A percentile compares a stretch with the other conserved stretches of the same genome.
These are phyloP conservation scores for Gandaritis pyraliata DNA, from an alignment of 2,888 invertebrate species.

Conservation along the genomic window DNA sequence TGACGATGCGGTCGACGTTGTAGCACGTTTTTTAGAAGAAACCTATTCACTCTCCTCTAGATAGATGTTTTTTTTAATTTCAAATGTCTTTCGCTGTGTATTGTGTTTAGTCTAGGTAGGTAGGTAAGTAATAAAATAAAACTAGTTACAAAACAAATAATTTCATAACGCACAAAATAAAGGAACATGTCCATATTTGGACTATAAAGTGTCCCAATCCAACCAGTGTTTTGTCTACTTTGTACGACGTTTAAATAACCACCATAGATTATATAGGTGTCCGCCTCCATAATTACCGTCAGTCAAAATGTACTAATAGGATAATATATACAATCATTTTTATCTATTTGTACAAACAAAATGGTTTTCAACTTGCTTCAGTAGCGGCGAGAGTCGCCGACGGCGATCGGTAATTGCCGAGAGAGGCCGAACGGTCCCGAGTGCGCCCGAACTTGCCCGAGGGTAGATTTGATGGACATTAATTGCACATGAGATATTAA, in stretches of 20 bases:
- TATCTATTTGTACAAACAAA: conserved; percentile 63
- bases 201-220: too few relatives aligned
- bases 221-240: background rate
- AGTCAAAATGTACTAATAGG: conserved; percentile 49
- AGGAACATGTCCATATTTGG: background rate
- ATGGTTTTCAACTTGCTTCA: conserved; percentile 53
- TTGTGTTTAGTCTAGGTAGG: too few relatives aligned
- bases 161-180: background rate
- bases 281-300: conserved; percentile 45
- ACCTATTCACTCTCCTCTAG: too few relatives aligned
- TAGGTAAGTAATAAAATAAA: too few relatives aligned
- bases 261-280: conserved; percentile 2
- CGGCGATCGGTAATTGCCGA: conserved; percentile 41
- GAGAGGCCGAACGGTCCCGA: conserved; percentile 53
- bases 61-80: too few relatives aligned
- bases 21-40: too few relatives aligned
- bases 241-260: conserved; percentile 4
- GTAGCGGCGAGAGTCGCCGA: conserved; percentile 53
- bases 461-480: conserved; percentile 66
- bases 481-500: conserved; percentile 65
- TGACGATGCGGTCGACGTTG: too few relatives aligned
- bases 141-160: too few relatives aligned
- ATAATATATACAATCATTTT: conserved; percentile 58
- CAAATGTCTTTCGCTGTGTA: too few relatives aligned
- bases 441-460: conserved; percentile 55